A percentile compares a stretch with the other conserved stretches of the same genome.
Conservation (phyloP, 1,140 invertebrate species). For the Rhagoletis pomonella region DNA sequence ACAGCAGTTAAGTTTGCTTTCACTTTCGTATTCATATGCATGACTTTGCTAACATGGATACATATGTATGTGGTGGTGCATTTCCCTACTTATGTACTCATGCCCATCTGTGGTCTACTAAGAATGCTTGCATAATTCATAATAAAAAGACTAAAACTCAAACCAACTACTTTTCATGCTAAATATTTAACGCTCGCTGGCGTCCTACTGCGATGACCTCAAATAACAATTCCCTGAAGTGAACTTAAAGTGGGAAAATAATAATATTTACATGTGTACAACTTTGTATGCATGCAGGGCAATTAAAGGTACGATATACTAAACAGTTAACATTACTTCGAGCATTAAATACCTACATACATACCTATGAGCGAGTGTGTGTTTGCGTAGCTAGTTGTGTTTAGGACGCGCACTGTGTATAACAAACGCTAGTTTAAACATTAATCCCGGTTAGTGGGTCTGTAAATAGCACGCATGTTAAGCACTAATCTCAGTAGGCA, state of each 20-base stretch:
- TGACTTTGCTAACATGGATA: background rate
- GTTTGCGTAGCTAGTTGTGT: too few species aligned
- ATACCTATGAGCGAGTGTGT: too few species aligned
- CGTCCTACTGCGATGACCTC: background rate
- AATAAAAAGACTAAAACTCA: background rate
- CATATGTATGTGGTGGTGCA: background rate
- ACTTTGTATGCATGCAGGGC: too few species aligned
- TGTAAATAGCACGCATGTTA: background rate
- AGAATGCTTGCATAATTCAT: background rate
- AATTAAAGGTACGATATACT: too few species aligned
- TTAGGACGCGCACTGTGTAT: too few species aligned
- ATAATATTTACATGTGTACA: background rate
- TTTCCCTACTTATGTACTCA: background rate
- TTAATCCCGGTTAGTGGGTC: background rate
- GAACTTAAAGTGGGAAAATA: constrained; percentile 32
- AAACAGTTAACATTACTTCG: too few species aligned
- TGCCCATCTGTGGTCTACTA: background rate
- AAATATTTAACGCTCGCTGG: constrained; percentile 20
- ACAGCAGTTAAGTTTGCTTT: background rate
- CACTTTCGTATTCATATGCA: background rate
- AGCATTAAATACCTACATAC: too few species aligned
- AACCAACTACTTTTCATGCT: background rate
- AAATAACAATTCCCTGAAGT: constrained; percentile 18
- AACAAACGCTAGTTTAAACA: background rate
- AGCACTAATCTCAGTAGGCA: too few species aligned